A percentile compares a stretch with the other conserved stretches of the same genome.
Conservation (phyloP, 1,140 invertebrate genomes). For the Leptinotarsa undecemlineata region DNA sequence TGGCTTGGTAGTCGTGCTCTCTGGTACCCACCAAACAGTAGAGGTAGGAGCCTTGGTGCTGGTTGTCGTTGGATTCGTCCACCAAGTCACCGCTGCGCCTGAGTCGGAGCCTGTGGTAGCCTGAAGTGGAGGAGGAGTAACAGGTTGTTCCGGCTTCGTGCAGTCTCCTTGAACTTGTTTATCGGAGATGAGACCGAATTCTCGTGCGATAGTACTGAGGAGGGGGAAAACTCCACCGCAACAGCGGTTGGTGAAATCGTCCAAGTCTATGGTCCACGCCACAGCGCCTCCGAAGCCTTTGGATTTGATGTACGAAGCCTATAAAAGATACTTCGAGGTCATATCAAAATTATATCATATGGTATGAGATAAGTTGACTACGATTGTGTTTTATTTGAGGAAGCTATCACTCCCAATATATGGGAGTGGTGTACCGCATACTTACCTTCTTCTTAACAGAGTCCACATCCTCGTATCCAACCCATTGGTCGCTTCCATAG, state of each 20-base stretch:
- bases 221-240: conserved; percentile 78
- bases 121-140: conserved; percentile 72
- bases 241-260: conserved; percentile 84
- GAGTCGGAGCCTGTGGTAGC: conserved; percentile 64
- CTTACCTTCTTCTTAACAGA: conserved; percentile 75
- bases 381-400: no score
- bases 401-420: no score
- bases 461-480: conserved; percentile 82
- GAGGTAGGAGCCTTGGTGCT: conserved; percentile 46
- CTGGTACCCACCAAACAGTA: conserved; percentile 17
- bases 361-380: no score
- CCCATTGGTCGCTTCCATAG: conserved; percentile 82
- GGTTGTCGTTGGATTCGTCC: conserved; percentile 54
- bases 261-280: conserved; percentile 90
- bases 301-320: conserved; percentile 72
- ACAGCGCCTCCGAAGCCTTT: conserved; percentile 78
- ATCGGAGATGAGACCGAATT: conserved; percentile 68
- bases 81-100: conserved; percentile 39
- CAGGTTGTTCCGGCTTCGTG: conserved; percentile 65
- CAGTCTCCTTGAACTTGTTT: conserved; percentile 63
- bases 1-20: conserved; percentile 16
- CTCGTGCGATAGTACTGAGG: conserved; percentile 72
- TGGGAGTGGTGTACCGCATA: no score
- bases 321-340: conserved; percentile 13
- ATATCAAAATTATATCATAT: no score